Base-by-base conservation (phyloP, 2,113 vertebrate species). In the Xenopus tropicalis region DNA sequence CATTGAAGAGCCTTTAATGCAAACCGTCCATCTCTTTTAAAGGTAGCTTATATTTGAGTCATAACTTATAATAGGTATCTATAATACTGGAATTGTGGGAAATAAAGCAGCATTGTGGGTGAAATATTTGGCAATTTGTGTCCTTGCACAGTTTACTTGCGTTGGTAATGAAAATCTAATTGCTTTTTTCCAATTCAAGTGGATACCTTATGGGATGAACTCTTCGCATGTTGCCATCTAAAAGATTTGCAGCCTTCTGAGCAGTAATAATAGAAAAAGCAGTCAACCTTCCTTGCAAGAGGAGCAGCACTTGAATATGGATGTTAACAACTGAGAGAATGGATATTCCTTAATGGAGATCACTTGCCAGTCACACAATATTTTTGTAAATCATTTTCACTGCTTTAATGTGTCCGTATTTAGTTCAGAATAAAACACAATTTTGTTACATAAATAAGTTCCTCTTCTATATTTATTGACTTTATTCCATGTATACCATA, bases 121-220 rank as follows among this genome's bases (percentile, higher is more conserved):
- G n/a, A n/a, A n/a, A n/a, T n/a, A n/a, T n/a, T n/a, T n/a, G n/a
- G n/a, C n/a, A n/a, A n/a, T 37, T 1, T 37, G 6, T 29, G 25
- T 29, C 7, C 25, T 37, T 37, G 29, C 29, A 37, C 3, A 37
- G 29, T 37, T 37, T 1, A 37, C 29, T 37, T 37, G 29, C 10
- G 29, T 37, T 37, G 3, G 25, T 37, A 37, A 37, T 37, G 6
- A 37, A 4, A 37, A 37, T 37, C 19, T 17, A 7, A 56, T 56
- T 64, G 17, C 6, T 59, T 37, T 48, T 61, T 61, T 37, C 3
- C 20, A 54, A 54, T 76, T 63, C 21, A 58, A 76, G 73, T 4
- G 73, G 73, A 24, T 76, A 76, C 59, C 66, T 76, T 10, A 76
- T 76, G 73, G 66, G 73, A 46, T 76, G 25, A 69, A 61, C 20